Evolutionary conservation across 2,113 vertebrate species (phyloP).

Genomic region (Cyanoderma ruficeps): DNA sequence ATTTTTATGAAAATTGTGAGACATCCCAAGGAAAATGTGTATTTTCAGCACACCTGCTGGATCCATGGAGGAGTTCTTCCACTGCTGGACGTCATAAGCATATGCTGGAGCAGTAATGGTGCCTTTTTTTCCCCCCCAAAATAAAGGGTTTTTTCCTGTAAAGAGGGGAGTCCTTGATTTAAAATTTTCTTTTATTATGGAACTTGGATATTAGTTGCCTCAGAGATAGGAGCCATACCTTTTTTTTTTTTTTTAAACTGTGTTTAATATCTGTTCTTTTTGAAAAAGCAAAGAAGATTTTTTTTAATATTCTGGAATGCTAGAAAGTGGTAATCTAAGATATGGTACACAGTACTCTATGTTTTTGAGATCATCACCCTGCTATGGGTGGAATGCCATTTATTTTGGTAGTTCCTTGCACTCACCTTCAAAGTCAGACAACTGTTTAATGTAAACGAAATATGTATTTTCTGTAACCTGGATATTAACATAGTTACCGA

Average conservation of each 20-base stretch:
- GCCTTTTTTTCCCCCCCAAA: neutral
- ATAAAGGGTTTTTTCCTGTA: neutral
- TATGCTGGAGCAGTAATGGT: fast-evolving
- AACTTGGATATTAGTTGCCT: neutral
- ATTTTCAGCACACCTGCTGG: neutral
- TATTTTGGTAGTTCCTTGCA: neutral
- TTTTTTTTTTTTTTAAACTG: neutral
- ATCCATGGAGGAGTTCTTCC: neutral
- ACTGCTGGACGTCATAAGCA: neutral
- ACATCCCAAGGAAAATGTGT: neutral
- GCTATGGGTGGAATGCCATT: neutral
- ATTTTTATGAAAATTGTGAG: neutral
- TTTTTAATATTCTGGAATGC: neutral
- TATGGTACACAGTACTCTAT: neutral
- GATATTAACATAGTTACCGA: neutral
- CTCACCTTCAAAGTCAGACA: neutral
- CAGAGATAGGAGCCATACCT: neutral
- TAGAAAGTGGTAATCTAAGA: neutral
- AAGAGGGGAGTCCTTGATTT: neutral
- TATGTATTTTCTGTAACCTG: neutral
- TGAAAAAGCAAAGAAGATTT: neutral
- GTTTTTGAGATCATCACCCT: neutral
- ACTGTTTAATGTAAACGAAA: neutral
- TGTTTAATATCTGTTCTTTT: neutral
- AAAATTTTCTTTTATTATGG: neutral